These are phyloP conservation scores for Hypolimnas misippus DNA, from an alignment of 2,888 invertebrate species.

Conservation along the genomic window DNA sequence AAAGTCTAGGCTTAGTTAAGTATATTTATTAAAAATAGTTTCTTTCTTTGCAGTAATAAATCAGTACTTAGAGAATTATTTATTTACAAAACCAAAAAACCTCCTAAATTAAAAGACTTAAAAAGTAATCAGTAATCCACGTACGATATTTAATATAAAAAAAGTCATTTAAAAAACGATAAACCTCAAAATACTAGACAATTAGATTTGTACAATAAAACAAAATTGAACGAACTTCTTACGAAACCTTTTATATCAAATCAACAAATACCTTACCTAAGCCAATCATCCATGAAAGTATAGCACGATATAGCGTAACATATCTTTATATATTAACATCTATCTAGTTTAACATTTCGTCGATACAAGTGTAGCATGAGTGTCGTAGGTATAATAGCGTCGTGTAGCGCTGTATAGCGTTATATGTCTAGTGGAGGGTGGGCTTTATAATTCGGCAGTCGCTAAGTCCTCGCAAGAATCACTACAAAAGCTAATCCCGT, in stretches of 20 bases:
- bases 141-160: neutral
- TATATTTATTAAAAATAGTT: no score
- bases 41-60: no score
- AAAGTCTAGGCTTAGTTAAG: no score
- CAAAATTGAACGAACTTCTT: slow-evolving; percentile 21
- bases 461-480: slow-evolving; percentile 47
- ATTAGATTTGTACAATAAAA: slow-evolving; percentile 24
- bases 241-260: slow-evolving; percentile 35
- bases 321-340: neutral
- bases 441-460: slow-evolving; percentile 29
- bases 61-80: no score
- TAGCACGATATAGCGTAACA: neutral
- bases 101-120: neutral
- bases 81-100: no score
- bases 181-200: slow-evolving; percentile 9
- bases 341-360: no score
- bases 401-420: no score
- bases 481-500: slow-evolving; percentile 53
- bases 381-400: neutral
- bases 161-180: neutral
- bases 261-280: neutral
- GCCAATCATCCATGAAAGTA: neutral
- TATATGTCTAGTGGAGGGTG: neutral
- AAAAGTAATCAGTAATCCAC: neutral
- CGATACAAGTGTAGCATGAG: no score